A percentile compares a stretch with the other conserved stretches of the same genome.
Conservation (phyloP, 2,888 invertebrate species). For the Luperina nickerlii region DNA sequence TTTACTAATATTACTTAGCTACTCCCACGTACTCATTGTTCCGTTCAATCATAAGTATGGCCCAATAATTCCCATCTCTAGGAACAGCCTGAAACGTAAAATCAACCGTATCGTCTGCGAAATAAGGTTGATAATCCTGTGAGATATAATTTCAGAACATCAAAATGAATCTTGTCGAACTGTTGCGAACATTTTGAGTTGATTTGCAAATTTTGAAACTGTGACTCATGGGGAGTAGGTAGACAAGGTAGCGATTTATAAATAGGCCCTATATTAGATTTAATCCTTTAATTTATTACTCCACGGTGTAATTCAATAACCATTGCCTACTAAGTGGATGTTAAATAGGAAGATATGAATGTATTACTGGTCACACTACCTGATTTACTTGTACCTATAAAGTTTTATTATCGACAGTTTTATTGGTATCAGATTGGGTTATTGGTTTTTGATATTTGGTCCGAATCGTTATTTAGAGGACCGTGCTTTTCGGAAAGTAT, state of each 20-base stretch:
- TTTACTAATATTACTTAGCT: slow-evolving; percentile 79
- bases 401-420: slow-evolving; percentile 53
- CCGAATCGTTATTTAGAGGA: neutral
- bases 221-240: slow-evolving; percentile 72
- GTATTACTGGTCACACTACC: slow-evolving; percentile 43
- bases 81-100: neutral
- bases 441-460: slow-evolving; percentile 29
- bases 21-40: slow-evolving; percentile 82
- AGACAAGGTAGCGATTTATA: slow-evolving; percentile 72
- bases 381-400: slow-evolving; percentile 52
- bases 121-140: slow-evolving; percentile 34
- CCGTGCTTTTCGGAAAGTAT: neutral
- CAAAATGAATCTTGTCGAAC: slow-evolving; percentile 43
- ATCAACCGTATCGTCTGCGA: fast-evolving
- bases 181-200: slow-evolving; percentile 65
- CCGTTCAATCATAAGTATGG: slow-evolving; percentile 67
- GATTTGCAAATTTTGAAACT: slow-evolving; percentile 74
- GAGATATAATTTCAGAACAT: slow-evolving; percentile 23
- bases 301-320: slow-evolving; percentile 74
- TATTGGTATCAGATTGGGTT: slow-evolving; percentile 27
- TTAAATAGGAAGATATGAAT: slow-evolving; percentile 56
- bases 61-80: slow-evolving; percentile 48
- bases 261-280: slow-evolving; percentile 71
- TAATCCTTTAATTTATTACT: slow-evolving; percentile 80
- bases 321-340: slow-evolving; percentile 61